phyloP scores from a whole-genome alignment of 2,888 invertebrate species.

The Nemotelus nigrinus region DNA sequence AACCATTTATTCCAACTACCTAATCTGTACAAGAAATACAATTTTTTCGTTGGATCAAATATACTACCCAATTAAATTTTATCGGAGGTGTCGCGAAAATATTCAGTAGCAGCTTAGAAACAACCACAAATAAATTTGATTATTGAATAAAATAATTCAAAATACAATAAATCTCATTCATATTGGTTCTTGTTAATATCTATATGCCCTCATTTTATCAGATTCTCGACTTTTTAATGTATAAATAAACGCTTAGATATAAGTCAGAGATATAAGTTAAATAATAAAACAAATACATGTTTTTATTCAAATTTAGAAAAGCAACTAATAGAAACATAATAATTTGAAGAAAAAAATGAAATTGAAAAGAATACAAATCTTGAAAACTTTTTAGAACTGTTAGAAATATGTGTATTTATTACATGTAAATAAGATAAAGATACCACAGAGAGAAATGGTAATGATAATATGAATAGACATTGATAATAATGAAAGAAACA shows the following conservation, averaged over 20 bases:
- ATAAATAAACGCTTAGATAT: constrained; percentile 7
- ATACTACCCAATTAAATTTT: no score
- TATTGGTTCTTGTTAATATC: constrained; percentile 16
- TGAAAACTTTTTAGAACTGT: constrained; percentile 13
- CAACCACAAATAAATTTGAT: no score
- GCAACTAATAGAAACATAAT: background rate
- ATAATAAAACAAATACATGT: background rate
- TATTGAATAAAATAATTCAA: no score
- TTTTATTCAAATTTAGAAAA: background rate
- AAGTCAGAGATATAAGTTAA: background rate
- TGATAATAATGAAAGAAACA: constrained; percentile 5
- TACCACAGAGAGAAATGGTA: background rate
- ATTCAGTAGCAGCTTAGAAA: no score
- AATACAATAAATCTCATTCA: background rate
- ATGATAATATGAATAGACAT: background rate
- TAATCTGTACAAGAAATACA: no score
- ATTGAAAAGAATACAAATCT: background rate
- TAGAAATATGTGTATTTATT: constrained; percentile 20
- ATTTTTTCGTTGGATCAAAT: no score
- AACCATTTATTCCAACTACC: no score
- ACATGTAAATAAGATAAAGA: constrained; percentile 5
- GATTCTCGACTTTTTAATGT: constrained; percentile 10
- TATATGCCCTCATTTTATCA: background rate
- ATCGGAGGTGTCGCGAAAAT: no score
- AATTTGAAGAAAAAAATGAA: background rate